Evolutionary conservation across 2,888 invertebrate genomes (phyloP), one percentile per base, ranked within the genome.

Genomic region (Drepana falcataria): DNA sequence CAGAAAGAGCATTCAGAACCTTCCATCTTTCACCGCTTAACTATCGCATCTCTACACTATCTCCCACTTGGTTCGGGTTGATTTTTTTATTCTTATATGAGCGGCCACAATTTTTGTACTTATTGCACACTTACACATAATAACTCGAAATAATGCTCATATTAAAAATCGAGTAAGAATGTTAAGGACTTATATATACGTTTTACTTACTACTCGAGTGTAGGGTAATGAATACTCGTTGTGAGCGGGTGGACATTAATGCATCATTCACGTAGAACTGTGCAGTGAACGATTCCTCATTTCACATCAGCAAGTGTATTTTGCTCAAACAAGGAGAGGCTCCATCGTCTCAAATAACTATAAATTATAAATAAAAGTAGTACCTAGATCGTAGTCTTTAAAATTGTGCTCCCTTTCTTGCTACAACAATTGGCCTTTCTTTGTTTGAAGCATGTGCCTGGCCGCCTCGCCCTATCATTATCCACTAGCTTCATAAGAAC

Each of bases 401-500:
- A 85, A 87, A 85, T 83, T 81, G 83, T 85, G 79, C 83, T 86
- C 83, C 89, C 89, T 89, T 91, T 91, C 89, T 83, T 82, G 80
- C 6, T 86, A 77, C 76, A 77, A 83, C 74, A 84, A 85, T 88
- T 85, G 84, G 84, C 82, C 85, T 88, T 88, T 88, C 88, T 88
- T 89, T 88, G 85, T 86, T 80, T 78, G 69, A 65, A 75, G 74
- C 69, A 66, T 71, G 71, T 71, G 75, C 73, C 75, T 73, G 72
- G 72, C 68, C 66, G 73, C 75, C 75, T 77, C 75, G 73, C 77
- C 76, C 73, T 64, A 60, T 68, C 69, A 75, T 80, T 79, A 77
- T 71, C 54, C 55, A 55, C 54, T 57, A 57, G 56, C 9, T 44
- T 3, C 44, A 61, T 61, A 66, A 60, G 51, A 60, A 59, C 60